A percentile compares a stretch with the other conserved stretches of the same genome.
Conservation (phyloP, 2,888 invertebrate species). For the Acleris literana region DNA sequence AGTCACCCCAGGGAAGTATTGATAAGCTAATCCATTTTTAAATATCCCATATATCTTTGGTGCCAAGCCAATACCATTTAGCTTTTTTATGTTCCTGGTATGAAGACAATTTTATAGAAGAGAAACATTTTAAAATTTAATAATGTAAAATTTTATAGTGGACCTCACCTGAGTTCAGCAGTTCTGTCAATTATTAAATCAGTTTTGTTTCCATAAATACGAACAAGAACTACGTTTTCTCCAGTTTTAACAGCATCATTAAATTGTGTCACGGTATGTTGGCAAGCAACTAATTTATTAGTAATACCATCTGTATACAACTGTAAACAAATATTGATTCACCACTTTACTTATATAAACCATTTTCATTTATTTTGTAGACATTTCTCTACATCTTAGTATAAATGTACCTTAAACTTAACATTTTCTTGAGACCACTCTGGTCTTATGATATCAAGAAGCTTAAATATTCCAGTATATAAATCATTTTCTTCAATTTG, state of each 20-base stretch:
- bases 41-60: constrained; percentile 95
- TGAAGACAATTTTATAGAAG: constrained; percentile 15
- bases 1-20: constrained; percentile 92
- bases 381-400: background rate
- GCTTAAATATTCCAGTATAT: constrained; percentile 85
- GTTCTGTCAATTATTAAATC: constrained; percentile 95
- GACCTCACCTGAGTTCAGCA: constrained; percentile 87
- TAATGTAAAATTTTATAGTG: constrained; percentile 1
- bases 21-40: constrained; percentile 96
- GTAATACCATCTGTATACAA: constrained; percentile 97
- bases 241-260: constrained; percentile 50
- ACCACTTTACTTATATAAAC: background rate
- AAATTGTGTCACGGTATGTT: constrained; percentile 50
- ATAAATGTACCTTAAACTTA: constrained; percentile 26
- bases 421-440: constrained; percentile 85
- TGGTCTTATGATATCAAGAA: constrained; percentile 88
- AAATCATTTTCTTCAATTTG: constrained; percentile 87
- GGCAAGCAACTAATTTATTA: constrained; percentile 94
- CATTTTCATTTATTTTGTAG: background rate
- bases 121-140: background rate
- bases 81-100: constrained; percentile 71
- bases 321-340: constrained; percentile 73
- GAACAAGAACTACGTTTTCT: constrained; percentile 89
- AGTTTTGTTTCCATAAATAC: constrained; percentile 97
- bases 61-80: constrained; percentile 89